Evolutionary conservation across 37 sponge, comb jelly and placozoan species (phyloP), one percentile per base, ranked within the genome.

Genomic region (Haliclona indistincta): DNA sequence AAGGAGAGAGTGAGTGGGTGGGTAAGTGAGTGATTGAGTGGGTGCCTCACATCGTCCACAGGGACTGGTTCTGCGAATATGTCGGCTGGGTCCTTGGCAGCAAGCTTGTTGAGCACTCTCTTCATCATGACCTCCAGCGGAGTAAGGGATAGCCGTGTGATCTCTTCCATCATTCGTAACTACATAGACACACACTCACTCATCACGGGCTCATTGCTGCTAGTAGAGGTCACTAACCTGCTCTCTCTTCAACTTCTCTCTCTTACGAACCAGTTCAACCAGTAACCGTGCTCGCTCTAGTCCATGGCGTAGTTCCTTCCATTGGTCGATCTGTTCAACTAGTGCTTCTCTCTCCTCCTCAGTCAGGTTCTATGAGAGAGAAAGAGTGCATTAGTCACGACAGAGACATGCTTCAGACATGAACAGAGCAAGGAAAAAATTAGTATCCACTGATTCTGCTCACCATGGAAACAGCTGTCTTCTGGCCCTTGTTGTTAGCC

Each of bases 21-120:
- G 29, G 17, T 30, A 54, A 13, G 34, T 11, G 34, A 17, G 51
- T 47, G 15, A 10, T 47, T 15, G 10, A 15, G 51, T 47, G 10
- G 10, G 51, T 47, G 51, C 44, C 84, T 66, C 39, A 98, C 99
- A 71, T 95, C 99, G 8, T 98, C 85, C 23, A 78, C 43, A 39
- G 88, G 54, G 8, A 98, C 99, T 43, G 99, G 96, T 39, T 98
- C 83, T 20, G 91, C 91, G 75, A 98, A 98, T 42, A 98, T 89
- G 64, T 89, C 82, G 11, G 89, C 91, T 17, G 86, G 76, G 60
- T 98, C 99, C 63, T 90, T 87, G 36, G 78, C 73, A 26, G 51
- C 20, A 36, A 98, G 80, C 38, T 77, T 53, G 35, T 81, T 73
- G 41, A 98, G 65, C 2, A 88, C 72, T 32, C 79, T 77, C 67